Evolutionary conservation across 2,797 vertebrate genomes (phyloP).

Genomic region (Myripristis jacobus): DNA sequence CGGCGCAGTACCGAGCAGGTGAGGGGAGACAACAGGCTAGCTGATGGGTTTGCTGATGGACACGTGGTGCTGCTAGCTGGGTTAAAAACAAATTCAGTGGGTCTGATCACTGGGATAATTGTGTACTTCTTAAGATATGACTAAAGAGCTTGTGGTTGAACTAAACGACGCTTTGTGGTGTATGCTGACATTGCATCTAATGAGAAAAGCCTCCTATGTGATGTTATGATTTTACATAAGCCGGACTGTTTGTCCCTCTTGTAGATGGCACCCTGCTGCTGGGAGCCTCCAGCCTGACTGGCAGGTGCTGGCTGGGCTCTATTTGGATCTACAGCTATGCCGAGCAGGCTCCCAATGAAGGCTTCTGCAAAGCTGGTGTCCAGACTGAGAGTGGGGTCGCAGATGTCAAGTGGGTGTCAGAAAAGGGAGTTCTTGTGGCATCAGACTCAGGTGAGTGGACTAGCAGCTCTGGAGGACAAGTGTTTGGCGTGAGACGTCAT

Average conservation of each 20-base stretch:
- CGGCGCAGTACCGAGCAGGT: slow-evolving; percentile 89
- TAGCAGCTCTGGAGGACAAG: not conserved
- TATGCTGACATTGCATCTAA: too few relatives aligned
- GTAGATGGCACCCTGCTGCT: slow-evolving; percentile 91
- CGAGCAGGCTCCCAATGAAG: slow-evolving; percentile 90
- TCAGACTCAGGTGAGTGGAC: slow-evolving; percentile 90
- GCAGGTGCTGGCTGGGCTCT: slow-evolving; percentile 94
- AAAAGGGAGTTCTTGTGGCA: slow-evolving; percentile 87
- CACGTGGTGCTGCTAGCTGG: slow-evolving; percentile 43
- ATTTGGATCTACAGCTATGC: slow-evolving; percentile 94
- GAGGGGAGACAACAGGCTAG: slow-evolving; percentile 19
- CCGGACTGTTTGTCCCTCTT: slow-evolving; percentile 2
- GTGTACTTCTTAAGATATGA: too few relatives aligned
- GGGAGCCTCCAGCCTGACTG: slow-evolving; percentile 90
- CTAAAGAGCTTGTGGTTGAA: not conserved
- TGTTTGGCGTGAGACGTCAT: not conserved
- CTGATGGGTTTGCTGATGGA: slow-evolving; percentile 1
- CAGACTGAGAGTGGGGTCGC: slow-evolving; percentile 93
- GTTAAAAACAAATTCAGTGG: not conserved
- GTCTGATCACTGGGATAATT: not conserved
- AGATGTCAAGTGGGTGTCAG: slow-evolving; percentile 90
- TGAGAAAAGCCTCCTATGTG: too few relatives aligned
- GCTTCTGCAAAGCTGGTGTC: slow-evolving; percentile 93
- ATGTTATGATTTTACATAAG: too few relatives aligned
- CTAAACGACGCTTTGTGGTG: not conserved